Conservation (phyloP, 2,888 invertebrate species). For the Megalurothrips usitatus region DNA sequence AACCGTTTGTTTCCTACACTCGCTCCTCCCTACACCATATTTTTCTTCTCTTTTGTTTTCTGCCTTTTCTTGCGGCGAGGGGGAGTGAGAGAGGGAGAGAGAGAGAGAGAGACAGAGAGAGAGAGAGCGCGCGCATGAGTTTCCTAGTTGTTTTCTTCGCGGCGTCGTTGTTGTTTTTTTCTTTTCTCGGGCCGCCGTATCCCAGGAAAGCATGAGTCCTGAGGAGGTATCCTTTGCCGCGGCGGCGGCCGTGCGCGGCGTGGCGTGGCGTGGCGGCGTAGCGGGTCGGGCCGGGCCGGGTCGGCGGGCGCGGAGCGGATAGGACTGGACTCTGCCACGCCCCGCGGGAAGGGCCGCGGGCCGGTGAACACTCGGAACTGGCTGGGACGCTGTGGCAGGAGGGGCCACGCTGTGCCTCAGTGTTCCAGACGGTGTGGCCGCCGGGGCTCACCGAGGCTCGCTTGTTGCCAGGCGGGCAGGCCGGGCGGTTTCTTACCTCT, state of each 20-base stretch:
- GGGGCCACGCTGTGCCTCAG: too few species aligned
- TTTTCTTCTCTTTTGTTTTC: neutral
- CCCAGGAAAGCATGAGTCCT: neutral
- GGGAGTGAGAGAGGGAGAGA: too few species aligned
- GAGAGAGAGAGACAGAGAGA: neutral
- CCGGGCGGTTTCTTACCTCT: neutral
- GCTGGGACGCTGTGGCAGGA: too few species aligned
- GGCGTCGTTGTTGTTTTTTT: neutral
- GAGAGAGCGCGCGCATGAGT: neutral
- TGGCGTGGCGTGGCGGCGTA: neutral
- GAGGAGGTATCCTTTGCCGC: constrained; percentile 15
- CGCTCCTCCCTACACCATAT: neutral
- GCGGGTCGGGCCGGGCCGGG: neutral
- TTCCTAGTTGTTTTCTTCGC: neutral
- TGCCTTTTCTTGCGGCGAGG: neutral
- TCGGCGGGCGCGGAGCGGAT: neutral
- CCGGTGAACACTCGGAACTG: too few species aligned
- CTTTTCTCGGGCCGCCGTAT: neutral
- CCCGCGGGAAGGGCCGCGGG: too few species aligned
- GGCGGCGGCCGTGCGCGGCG: neutral
- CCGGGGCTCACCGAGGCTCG: neutral
- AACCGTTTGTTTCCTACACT: neutral
- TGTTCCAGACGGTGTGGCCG: too few species aligned
- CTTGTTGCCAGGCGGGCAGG: neutral
- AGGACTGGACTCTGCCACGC: too few species aligned